A percentile compares a stretch with the other conserved stretches of the same genome.
Evolutionary conservation across 1,140 invertebrate genomes (phyloP).

Genomic region (Drosophila kepulauana): DNA sequence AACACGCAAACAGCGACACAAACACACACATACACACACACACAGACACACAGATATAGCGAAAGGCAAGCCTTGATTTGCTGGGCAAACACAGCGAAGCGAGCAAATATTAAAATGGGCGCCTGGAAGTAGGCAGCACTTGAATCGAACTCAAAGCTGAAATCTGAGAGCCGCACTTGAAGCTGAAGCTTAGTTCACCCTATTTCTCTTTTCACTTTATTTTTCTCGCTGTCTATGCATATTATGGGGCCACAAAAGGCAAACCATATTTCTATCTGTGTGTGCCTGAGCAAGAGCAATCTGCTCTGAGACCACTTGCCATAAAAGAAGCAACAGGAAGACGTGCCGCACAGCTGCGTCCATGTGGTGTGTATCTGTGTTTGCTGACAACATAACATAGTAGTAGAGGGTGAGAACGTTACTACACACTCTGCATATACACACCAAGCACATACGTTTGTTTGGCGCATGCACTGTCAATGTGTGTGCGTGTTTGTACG

Average conservation of each 20-base stretch:
- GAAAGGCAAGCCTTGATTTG: slow-evolving; percentile 30
- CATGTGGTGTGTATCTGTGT: slow-evolving; percentile 11
- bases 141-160: slow-evolving; percentile 27
- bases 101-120: slow-evolving; percentile 27
- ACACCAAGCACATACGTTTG: slow-evolving; percentile 4
- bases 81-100: slow-evolving; percentile 14
- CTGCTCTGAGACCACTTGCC: slow-evolving; percentile 12
- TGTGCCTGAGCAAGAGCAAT: slow-evolving; percentile 29
- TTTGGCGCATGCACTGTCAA: slow-evolving; percentile 12
- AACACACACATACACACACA: neutral
- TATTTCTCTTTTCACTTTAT: too few species aligned
- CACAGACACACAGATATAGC: neutral
- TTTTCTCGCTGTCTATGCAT: neutral
- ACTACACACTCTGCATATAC: neutral
- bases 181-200: neutral
- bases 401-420: slow-evolving; percentile 17
- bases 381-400: neutral
- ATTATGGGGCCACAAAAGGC: slow-evolving; percentile 34
- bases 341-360: neutral
- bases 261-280: slow-evolving; percentile 37
- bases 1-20: neutral
- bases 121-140: slow-evolving; percentile 45
- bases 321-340: slow-evolving; percentile 61
- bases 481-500: neutral
- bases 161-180: slow-evolving; percentile 41